Percentiles rank a stretch among this genome's conserved stretches.
These are phyloP conservation scores for Cheirogaleus medius DNA, from an alignment of 2,113 vertebrate genomes.

Conservation along the genomic window DNA sequence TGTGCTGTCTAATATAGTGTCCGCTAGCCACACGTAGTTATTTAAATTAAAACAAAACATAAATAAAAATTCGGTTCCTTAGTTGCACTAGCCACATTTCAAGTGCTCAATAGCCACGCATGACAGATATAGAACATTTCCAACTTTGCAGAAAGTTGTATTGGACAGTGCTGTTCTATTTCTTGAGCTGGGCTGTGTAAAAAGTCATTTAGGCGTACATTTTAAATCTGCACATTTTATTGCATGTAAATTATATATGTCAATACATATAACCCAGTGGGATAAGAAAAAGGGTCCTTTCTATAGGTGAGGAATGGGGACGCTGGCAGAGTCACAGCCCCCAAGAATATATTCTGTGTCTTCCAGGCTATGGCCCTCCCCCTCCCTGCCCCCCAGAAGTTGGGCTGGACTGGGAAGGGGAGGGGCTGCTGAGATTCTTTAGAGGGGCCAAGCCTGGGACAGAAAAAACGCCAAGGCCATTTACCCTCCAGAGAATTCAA, in stretches of 20 bases:
- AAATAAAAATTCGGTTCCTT: neutral
- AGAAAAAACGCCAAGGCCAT: constrained; percentile 30
- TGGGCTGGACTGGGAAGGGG: neutral
- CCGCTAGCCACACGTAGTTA: neutral
- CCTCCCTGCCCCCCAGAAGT: neutral
- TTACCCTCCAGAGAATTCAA: constrained; percentile 22
- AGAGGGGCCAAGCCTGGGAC: neutral
- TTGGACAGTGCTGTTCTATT: neutral
- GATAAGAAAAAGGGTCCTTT: neutral
- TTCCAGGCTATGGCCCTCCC: neutral
- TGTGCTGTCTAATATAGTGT: neutral
- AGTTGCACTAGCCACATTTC: neutral
- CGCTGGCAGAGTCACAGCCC: neutral
- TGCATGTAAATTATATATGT: neutral
- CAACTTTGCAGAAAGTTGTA: neutral
- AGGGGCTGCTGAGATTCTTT: neutral
- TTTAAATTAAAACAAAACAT: constrained; percentile 39
- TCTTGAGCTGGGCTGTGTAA: neutral
- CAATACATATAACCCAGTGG: neutral
- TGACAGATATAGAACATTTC: neutral
- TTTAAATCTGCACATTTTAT: neutral
- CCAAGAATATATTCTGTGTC: neutral
- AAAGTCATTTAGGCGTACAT: neutral
- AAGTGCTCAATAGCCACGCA: neutral
- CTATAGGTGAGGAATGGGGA: neutral